Evolutionary conservation across 2,888 invertebrate genomes (phyloP).

Genomic region (Chrysolina americana): DNA sequence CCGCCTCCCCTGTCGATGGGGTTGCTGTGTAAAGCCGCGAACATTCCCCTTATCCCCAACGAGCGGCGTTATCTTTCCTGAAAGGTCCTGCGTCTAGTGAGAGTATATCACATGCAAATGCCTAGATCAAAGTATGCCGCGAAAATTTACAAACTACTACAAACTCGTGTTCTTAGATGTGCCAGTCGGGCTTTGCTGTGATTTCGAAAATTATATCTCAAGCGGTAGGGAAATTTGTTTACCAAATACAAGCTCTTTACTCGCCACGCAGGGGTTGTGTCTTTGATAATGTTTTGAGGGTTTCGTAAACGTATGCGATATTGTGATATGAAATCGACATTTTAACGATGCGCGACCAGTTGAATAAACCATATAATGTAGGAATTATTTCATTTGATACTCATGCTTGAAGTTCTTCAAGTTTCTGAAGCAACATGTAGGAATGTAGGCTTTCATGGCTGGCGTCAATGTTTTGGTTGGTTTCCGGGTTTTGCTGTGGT

Average conservation of each 20-base stretch:
- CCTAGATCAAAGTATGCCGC: conserved; percentile 60
- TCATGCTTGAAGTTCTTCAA: no score
- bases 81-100: conserved; percentile 44
- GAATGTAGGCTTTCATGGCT: no score
- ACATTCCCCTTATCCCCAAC: conserved; percentile 56
- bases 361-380: no score
- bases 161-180: conserved; percentile 49
- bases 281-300: background rate
- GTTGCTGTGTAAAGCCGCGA: conserved; percentile 64
- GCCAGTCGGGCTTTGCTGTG: conserved; percentile 41
- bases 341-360: no score
- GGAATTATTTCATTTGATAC: no score
- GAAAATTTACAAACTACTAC: conserved; percentile 54
- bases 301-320: background rate
- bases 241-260: conserved; percentile 26
- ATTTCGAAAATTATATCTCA: conserved; percentile 49
- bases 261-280: conserved; percentile 4
- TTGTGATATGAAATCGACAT: no score
- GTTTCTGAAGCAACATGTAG: no score
- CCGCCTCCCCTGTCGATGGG: conserved; percentile 26
- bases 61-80: conserved; percentile 42
- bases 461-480: no score
- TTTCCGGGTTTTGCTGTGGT: no score
- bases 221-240: conserved; percentile 40
- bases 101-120: conserved; percentile 63